Base-by-base conservation (phyloP, 2,113 vertebrate species). In the Phylloscopus whistleri region DNA sequence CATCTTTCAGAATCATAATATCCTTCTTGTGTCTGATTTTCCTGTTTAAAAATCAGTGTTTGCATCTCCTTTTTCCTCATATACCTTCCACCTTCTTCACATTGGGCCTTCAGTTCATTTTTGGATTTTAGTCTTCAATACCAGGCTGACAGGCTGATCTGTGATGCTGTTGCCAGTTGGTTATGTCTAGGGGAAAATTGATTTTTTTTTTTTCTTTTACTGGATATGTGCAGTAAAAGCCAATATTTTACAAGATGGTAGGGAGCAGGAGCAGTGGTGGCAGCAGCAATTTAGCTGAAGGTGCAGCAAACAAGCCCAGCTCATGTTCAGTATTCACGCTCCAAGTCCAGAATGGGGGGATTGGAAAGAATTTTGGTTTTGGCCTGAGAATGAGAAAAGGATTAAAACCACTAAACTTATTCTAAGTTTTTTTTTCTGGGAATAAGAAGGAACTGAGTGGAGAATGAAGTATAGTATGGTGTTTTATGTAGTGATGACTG, bases 401-500 rank as follows among this genome's bases (percentile, higher is more conserved):
- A 97, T 94, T 95, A 92, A 95, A 95, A 87, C 41, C 35, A 69
- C 66, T 74, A 83, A 91, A 95, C 86, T 69, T 87, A 76, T 8
- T 91, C 74, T 53, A 85, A 89, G 41, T 53, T 60, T 55, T 73
- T 58, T 33, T 64, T 63, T 67, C 64, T 28, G 62, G 67, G 74
- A 91, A 63, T 63, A 84, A 84, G 80, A 58, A 93, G 43, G 52
- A 87, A 82, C 51, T 43, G 86, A 91, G 59, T 33, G 43, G 63
- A 78, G 87, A 39, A 78, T 64, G 41, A 30, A 35, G 35, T 66
- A 21, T 31, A 56, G 49, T 46, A 7, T 66, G 56, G 30, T 79
- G 56, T 91, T 97, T 97, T 94, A 94, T 96, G 90, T 81, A 90
- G 81, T 94, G 87, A 90, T 90, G 91, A 94, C 70, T 92, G 80